Base-by-base conservation (phyloP, 2,113 vertebrate genomes). In the Apodemus speciosus region DNA sequence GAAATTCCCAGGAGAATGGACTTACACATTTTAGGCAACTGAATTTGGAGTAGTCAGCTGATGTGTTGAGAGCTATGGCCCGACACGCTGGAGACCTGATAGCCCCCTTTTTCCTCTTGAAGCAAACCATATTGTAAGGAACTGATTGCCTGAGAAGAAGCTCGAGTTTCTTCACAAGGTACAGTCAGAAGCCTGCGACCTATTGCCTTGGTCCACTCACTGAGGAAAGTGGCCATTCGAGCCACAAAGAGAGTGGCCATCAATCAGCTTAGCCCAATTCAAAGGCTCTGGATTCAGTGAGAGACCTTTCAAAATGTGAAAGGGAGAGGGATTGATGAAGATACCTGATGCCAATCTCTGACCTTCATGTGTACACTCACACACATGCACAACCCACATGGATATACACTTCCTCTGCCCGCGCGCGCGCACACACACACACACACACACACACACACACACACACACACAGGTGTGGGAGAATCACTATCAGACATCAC, bases 1-100 rank as follows among this genome's bases (percentile, higher is more conserved):
- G 30, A 75, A 46, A 30, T 8, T 30, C 15, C 11, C 27, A 49
- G 43, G 25, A 75, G 40, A 49, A 75, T 76, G 40, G 23, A 53
- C 60, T 83, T 90, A 3, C 21, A 75, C 60, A 56, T 90, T 92
- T 71, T 76, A 30, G 80, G 9, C 16, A 75, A 40, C 6, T 92
- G 30, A 68, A 32, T 68, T 77, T 73, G n/a, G 23, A 83, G 46
- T 6, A 13, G 46, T 75, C 25, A 75, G 60, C 68, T n/a, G 58
- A 60, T 16, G 49, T 13, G 8, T 3, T 66, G 25, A 85, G 20
- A 80, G 21, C 18, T 80, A 13, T 38, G 3, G 51, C 51, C 21
- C 60, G 20, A 11, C 20, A 40, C 35, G 21, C 21, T 46, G 68
- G 32, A 77, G 43, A 1, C 35, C 64, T 58, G n/a, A 40, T 14